phyloP scores from a whole-genome alignment of 2,113 vertebrate species.

The Siniperca chuatsi region DNA sequence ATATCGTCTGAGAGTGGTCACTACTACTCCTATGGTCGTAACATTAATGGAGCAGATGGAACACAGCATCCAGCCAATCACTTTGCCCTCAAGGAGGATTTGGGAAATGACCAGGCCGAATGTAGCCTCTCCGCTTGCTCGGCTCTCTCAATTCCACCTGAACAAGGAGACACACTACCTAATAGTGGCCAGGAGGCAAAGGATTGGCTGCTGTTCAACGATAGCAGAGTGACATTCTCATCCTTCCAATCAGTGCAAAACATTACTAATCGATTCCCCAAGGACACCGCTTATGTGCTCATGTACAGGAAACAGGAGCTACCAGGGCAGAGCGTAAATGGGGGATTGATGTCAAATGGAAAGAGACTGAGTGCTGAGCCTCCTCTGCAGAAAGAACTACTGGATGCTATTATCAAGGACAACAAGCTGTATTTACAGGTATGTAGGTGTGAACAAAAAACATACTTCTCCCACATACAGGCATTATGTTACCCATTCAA shows the following conservation, averaged over 20 bases:
- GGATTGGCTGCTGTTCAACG: constrained; percentile 99
- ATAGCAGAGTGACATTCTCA: constrained; percentile 97
- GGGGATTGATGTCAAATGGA: constrained; percentile 76
- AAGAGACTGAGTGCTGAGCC: constrained; percentile 91
- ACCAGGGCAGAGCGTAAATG: constrained; percentile 67
- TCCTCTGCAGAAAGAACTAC: constrained; percentile 96
- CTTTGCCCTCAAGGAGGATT: constrained; percentile 76
- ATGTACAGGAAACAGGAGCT: constrained; percentile 94
- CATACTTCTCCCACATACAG: neutral
- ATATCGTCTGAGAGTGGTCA: constrained; percentile 97
- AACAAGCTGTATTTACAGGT: constrained; percentile 99
- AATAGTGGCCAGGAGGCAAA: constrained; percentile 80
- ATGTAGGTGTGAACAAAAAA: constrained; percentile 57
- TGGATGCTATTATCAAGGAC: constrained; percentile 98
- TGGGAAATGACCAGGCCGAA: constrained; percentile 65
- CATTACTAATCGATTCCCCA: constrained; percentile 96
- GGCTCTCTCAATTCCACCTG: constrained; percentile 68
- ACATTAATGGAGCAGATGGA: constrained; percentile 85
- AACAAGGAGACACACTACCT: constrained; percentile 75
- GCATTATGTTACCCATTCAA: neutral
- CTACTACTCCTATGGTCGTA: constrained; percentile 96
- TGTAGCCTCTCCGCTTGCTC: constrained; percentile 56
- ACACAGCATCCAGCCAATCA: constrained; percentile 64
- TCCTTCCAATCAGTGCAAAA: constrained; percentile 97
- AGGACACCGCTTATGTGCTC: constrained; percentile 98